Base-by-base conservation (phyloP, 1,140 invertebrate genomes). In the Gonatopus flavifemur region DNA sequence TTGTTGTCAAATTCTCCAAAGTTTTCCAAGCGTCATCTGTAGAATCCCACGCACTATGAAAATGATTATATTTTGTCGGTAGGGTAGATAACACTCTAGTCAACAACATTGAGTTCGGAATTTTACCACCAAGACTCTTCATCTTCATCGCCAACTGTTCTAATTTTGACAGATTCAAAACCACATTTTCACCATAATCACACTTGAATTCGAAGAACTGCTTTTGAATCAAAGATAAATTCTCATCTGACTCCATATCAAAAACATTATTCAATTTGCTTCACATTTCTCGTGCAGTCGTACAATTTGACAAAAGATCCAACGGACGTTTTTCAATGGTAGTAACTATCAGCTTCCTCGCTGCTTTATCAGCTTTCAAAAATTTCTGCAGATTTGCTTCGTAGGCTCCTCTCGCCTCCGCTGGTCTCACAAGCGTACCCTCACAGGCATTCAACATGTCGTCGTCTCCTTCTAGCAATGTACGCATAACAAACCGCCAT, bases 201-300 rank as follows among this genome's bases (percentile, higher is more conserved):
- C 46, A 49, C 16, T 35, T 41, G 28, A 49, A 35, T 16, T 46
- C 42, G 35, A 59, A 67, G 32, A 65, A 62, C 25, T 66, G 44
- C 31, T 65, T 53, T 18, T 55, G 38, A 3, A 52, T 8, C 2
- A 45, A 10, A 24, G 40, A 38, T 32, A 61, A 45, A 33, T 48
- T 57, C 22, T 56, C 52, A 12, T 47, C 49, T 2, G 55, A 58
- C 22, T 64, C 54, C n/a, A n/a, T n/a, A n/a, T 66, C 58, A 45
- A 57, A 61, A 12, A 68, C 44, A 8, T 52, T 21, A 47, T 57
- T 57, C 25, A 69, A 35, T 33, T 64, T 66, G 3, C 15, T 18
- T 45, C 53, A 70, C 57, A 69, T 64, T 15, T 64, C 55, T 5
- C 51, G 19, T 9, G 66, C 52, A 13, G 52, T 56, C 21, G 44